Evolutionary conservation across 2,797 vertebrate genomes (phyloP).

Genomic region (Eleutherodactylus coqui): DNA sequence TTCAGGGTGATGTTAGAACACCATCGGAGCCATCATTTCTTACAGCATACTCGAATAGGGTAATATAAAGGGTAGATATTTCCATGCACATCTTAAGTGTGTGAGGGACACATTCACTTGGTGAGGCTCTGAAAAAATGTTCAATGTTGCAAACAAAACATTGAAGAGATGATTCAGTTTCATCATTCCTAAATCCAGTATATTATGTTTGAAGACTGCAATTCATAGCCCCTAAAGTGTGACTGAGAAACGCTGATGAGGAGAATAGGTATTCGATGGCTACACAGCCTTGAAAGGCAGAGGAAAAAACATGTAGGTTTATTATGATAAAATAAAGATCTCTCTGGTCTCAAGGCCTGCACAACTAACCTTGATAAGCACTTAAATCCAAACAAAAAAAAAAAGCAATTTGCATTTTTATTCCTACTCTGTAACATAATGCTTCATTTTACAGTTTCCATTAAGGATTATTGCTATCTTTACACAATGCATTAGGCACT

Average conservation of each 20-base stretch:
- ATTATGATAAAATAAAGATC: constrained; percentile 68
- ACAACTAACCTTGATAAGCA: constrained; percentile 72
- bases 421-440: constrained; percentile 72
- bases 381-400: constrained; percentile 71
- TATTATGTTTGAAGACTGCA: constrained; percentile 67
- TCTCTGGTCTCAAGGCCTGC: constrained; percentile 68
- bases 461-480: constrained; percentile 72
- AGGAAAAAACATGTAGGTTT: constrained; percentile 54
- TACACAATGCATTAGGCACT: constrained; percentile 70
- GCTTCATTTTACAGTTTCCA: constrained; percentile 70
- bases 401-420: constrained; percentile 75
- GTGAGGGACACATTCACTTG: neutral
- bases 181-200: constrained; percentile 65
- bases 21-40: no score
- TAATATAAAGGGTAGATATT: neutral
- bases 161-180: constrained; percentile 42
- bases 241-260: constrained; percentile 63
- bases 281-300: constrained; percentile 65
- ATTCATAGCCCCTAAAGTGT: constrained; percentile 63
- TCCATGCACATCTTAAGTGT: neutral
- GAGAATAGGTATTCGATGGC: constrained; percentile 65
- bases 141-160: constrained; percentile 26
- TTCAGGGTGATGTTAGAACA: no score
- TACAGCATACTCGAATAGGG: neutral
- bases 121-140: neutral